Conservation (phyloP, 2,113 vertebrate species). For the Nesogale talazaci region DNA sequence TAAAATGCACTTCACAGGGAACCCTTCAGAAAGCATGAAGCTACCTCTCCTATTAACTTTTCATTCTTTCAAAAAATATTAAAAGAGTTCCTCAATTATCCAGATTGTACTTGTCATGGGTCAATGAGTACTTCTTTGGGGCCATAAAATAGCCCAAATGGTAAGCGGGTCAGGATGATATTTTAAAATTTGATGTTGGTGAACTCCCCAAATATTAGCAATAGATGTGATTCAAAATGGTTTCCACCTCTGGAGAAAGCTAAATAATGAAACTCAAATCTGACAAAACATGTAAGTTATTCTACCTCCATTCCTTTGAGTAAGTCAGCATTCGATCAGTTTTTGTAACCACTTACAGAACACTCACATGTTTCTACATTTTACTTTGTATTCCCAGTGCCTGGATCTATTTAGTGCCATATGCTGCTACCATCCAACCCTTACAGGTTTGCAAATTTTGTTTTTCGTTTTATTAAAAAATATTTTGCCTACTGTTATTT, state of each 20-base stretch:
- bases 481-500: no score
- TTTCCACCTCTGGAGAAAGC: neutral
- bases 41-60: neutral
- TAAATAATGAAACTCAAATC: neutral
- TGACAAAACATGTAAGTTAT: neutral
- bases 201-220: neutral
- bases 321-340: neutral
- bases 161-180: neutral
- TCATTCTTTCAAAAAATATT: conserved; percentile 19
- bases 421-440: neutral
- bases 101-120: neutral
- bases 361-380: neutral
- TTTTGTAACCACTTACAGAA: conserved; percentile 26
- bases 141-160: neutral
- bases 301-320: neutral
- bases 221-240: neutral
- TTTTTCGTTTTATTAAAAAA: no score
- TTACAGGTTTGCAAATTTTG: neutral
- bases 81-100: neutral
- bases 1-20: neutral
- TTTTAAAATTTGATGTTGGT: neutral
- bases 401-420: neutral
- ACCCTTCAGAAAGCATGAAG: neutral
- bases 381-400: neutral
- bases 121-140: neutral